phyloP scores from a whole-genome alignment of 2,113 vertebrate genomes.

The Psilopogon haemacephalus region DNA sequence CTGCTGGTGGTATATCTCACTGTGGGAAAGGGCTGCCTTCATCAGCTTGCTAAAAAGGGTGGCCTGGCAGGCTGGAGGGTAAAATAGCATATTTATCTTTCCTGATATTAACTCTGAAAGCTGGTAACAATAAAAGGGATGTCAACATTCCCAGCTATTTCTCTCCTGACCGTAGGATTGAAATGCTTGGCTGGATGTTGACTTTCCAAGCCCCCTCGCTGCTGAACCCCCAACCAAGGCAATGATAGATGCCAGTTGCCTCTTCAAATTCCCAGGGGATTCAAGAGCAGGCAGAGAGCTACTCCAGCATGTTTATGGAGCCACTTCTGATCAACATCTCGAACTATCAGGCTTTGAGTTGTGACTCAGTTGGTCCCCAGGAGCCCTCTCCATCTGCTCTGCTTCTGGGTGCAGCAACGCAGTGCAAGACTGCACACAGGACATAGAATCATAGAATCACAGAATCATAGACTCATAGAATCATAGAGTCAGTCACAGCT shows the following conservation, averaged over 20 bases:
- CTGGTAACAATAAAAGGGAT: not conserved
- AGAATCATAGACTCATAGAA: no score
- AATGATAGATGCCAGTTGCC: not conserved
- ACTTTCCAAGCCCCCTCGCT: not conserved
- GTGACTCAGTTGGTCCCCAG: accelerated
- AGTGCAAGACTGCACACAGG: accelerated
- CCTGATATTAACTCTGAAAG: not conserved
- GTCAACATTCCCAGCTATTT: not conserved
- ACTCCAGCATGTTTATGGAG: not conserved
- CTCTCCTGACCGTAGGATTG: not conserved
- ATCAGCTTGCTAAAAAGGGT: not conserved
- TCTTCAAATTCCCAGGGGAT: not conserved
- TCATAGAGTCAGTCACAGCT: no score
- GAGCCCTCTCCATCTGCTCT: not conserved
- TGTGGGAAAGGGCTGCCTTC: not conserved
- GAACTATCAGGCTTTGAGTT: not conserved
- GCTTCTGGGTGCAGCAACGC: not conserved
- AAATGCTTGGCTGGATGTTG: not conserved
- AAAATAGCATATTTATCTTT: not conserved
- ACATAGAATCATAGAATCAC: no score
- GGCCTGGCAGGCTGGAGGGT: not conserved
- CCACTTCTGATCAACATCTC: not conserved
- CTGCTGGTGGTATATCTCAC: not conserved
- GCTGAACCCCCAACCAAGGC: not conserved
- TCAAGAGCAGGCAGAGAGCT: not conserved